phyloP scores from a whole-genome alignment of 2,797 vertebrate species.

The Ctenopoma kingsleyae region DNA sequence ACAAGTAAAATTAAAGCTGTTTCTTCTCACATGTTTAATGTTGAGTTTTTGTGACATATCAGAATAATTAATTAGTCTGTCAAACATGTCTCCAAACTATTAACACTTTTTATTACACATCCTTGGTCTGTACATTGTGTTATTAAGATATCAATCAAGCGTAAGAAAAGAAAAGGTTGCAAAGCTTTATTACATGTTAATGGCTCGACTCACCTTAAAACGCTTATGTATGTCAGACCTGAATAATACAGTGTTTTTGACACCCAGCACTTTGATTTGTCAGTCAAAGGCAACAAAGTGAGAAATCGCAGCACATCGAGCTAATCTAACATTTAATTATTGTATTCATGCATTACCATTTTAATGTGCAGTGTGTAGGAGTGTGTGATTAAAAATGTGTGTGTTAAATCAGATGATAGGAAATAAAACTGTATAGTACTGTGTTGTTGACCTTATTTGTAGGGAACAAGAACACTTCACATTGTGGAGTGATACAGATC shows the following conservation, averaged over 20 bases:
- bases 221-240: background rate
- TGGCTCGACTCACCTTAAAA: conserved; percentile 18
- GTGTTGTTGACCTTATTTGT: conserved; percentile 55
- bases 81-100: background rate
- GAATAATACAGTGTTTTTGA: background rate
- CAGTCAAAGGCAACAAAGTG: conserved; percentile 24
- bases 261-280: conserved; percentile 5
- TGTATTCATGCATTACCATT: background rate
- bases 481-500: conserved; percentile 48
- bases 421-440: conserved; percentile 8
- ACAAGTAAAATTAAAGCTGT: background rate
- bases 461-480: conserved; percentile 27
- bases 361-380: conserved; percentile 1
- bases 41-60: background rate
- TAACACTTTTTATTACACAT: background rate
- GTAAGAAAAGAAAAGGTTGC: background rate
- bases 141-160: conserved; percentile 17
- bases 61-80: conserved; percentile 19
- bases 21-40: background rate
- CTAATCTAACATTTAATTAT: conserved; percentile 6
- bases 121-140: background rate
- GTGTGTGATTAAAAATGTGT: background rate
- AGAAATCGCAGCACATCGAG: background rate
- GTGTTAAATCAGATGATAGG: conserved; percentile 15
- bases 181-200: background rate